Percentiles rank a stretch among this genome's conserved stretches.
Conservation (phyloP, 2,888 invertebrate genomes). For the Orthosia gracilis region DNA sequence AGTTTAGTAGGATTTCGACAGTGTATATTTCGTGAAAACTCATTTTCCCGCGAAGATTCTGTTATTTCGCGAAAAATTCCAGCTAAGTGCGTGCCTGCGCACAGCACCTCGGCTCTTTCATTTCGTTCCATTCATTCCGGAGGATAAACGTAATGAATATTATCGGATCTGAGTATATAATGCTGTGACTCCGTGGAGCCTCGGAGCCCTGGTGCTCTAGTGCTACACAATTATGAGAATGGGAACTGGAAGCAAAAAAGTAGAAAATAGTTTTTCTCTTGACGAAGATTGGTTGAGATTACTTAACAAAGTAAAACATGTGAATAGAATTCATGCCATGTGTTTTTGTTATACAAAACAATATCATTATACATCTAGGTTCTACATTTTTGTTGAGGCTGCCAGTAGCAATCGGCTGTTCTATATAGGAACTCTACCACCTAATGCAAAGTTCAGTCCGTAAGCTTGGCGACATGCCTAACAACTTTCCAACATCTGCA, state of each 20-base stretch:
- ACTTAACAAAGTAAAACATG: not conserved
- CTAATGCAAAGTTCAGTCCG: slow-evolving; percentile 1
- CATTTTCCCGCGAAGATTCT: not conserved
- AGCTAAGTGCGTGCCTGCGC: slow-evolving; percentile 70
- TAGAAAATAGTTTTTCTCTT: not conserved
- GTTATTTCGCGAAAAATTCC: not conserved
- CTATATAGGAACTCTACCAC: not conserved
- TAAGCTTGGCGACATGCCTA: slow-evolving; percentile 35
- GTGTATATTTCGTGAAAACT: not conserved
- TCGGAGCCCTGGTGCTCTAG: not conserved
- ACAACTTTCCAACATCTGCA: slow-evolving; percentile 29
- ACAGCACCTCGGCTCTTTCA: slow-evolving; percentile 77
- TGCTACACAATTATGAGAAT: slow-evolving; percentile 2
- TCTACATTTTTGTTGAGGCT: too few species aligned
- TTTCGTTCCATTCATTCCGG: slow-evolving; percentile 78
- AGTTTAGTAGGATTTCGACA: too few species aligned
- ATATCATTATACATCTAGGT: too few species aligned
- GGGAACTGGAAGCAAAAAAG: not conserved
- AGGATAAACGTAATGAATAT: slow-evolving; percentile 83
- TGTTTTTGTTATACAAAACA: not conserved
- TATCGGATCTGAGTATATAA: slow-evolving; percentile 68
- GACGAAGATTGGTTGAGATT: not conserved
- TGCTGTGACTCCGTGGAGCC: slow-evolving; percentile 40
- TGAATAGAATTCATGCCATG: not conserved
- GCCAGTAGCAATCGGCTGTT: not conserved